Evolutionary conservation across 2,888 invertebrate species (phyloP).

Genomic region (Lucinisca nassula): DNA sequence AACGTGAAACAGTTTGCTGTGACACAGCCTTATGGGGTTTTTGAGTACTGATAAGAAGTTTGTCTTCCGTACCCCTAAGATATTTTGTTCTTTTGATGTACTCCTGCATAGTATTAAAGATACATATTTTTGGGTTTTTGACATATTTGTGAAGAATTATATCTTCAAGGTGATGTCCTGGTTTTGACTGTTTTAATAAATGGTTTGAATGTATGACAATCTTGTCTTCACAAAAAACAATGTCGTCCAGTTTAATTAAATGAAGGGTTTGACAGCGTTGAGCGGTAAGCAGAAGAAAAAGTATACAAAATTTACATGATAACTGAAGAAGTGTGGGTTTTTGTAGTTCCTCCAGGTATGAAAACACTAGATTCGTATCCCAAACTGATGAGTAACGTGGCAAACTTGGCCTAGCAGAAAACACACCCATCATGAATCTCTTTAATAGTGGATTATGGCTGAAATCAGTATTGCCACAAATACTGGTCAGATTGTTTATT

Average conservation of each 20-base stretch:
- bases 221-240: background rate
- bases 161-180: background rate
- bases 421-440: slow-evolving; percentile 13
- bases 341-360: background rate
- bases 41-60: background rate
- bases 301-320: background rate
- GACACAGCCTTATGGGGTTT: background rate
- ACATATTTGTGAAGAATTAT: background rate
- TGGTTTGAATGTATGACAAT: background rate
- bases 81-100: background rate
- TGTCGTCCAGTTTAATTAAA: background rate
- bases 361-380: background rate
- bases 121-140: background rate
- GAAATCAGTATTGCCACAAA: background rate
- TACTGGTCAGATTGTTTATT: background rate
- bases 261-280: slow-evolving; percentile 6
- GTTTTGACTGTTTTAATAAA: background rate
- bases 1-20: slow-evolving; percentile 3
- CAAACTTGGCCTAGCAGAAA: background rate
- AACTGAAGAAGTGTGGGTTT: background rate
- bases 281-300: background rate
- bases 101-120: background rate
- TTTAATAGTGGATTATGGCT: background rate
- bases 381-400: background rate
- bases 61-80: background rate